Base-by-base conservation (phyloP, 2,113 vertebrate genomes). In the Naja naja region DNA sequence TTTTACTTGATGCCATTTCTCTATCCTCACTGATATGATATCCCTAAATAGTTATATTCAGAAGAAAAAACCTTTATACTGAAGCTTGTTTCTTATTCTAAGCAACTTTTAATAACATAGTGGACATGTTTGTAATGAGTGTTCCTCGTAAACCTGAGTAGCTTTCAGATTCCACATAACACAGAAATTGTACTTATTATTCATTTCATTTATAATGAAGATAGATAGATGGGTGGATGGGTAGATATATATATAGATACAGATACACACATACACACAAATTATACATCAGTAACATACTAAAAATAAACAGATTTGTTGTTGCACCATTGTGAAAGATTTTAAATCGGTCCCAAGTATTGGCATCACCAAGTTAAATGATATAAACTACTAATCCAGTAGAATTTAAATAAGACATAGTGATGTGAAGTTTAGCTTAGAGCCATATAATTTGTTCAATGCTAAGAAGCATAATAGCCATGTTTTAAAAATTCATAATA, bases 201-300 rank as follows among this genome's bases (percentile, higher is more conserved):
- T 94, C 94, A 97, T 97, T 98, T 98, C 98, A 96, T 96, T 97
- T 98, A 98, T 96, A 98, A 97, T 95, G 97, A 96, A 53, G 53
- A 53, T 14, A 14, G 52, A 49, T 49, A 7, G 47, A 49, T 49
- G 7, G 47, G 4, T 45, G 45, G 4, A 52, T 52, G 49, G 49
- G 10, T 52, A 10, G 49, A 52, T 11, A 52, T 52, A 12, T 0
- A 10, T 2, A 52, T 12, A 52, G 49, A 52, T 52, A 52, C 12
- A 52, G 49, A 12, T 49, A 52, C 11, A 52, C 49, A 52, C 10
- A 52, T 3, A 52, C 49, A 52, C 49, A 52, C 49, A 52, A 10
- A 52, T 52, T 98, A 96, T 97, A 97, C 93, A 98, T 97, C 97
- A 96, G 96, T 97, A 96, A 97, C 90, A 97, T 95, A 95, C 95